These are phyloP conservation scores for Jacana jacana DNA, from an alignment of 2,113 vertebrate genomes.

Conservation along the genomic window DNA sequence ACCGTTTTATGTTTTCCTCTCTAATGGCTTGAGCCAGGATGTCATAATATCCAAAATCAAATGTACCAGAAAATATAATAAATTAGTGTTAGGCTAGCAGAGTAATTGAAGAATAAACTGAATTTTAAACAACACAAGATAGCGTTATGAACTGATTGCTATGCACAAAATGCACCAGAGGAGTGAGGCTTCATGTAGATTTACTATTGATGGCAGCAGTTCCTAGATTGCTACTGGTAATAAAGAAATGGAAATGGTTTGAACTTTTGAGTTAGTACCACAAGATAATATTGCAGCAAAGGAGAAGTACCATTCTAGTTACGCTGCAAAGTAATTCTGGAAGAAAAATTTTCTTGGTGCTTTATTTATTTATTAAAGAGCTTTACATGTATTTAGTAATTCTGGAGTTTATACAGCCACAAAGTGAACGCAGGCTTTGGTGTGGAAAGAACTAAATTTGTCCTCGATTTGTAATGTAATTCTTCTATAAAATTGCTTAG, in stretches of 20 bases:
- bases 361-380: neutral
- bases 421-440: neutral
- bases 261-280: conserved; percentile 15
- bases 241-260: conserved; percentile 6
- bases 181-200: conserved; percentile 32
- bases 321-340: neutral
- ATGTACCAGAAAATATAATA: conserved; percentile 73
- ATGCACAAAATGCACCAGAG: conserved; percentile 31
- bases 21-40: conserved; percentile 50
- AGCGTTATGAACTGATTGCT: conserved; percentile 48
- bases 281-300: neutral
- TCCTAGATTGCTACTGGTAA: conserved; percentile 32
- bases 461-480: neutral
- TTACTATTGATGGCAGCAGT: conserved; percentile 50
- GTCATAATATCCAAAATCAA: conserved; percentile 67
- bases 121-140: conserved; percentile 59
- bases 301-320: neutral
- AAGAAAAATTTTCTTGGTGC: neutral
- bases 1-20: conserved; percentile 59
- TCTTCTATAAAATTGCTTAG: neutral
- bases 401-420: neutral
- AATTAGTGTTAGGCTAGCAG: conserved; percentile 50
- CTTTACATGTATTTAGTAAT: neutral
- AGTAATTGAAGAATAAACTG: conserved; percentile 70
- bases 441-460: neutral